Conservation (phyloP, 2,113 vertebrate genomes). For the Campylomormyrus numenius region DNA sequence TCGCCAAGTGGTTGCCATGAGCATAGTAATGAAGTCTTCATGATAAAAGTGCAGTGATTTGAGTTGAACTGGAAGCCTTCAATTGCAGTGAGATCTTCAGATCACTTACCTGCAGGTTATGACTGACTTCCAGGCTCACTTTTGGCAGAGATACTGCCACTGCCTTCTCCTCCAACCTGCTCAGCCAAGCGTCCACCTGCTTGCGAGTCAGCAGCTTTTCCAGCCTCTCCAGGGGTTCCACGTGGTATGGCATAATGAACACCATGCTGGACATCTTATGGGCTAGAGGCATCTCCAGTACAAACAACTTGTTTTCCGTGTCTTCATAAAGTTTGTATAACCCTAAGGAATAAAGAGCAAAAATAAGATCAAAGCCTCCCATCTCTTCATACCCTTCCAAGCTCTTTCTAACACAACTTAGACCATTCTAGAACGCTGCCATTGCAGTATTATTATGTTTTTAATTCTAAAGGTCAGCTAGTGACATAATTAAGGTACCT, state of each 20-base stretch:
- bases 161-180: conserved; percentile 77
- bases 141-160: conserved; percentile 91
- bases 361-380: background rate
- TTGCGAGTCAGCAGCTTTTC: conserved; percentile 87
- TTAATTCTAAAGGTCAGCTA: background rate
- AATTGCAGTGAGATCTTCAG: background rate
- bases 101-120: conserved; percentile 77
- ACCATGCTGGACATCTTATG: conserved; percentile 91
- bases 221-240: conserved; percentile 81
- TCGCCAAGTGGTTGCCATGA: background rate
- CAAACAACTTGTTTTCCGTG: conserved; percentile 67
- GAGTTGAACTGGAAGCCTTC: background rate
- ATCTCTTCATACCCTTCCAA: background rate
- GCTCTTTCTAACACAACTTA: background rate
- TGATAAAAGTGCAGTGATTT: background rate
- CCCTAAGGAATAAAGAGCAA: conserved; percentile 54
- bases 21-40: background rate
- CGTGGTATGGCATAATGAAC: conserved; percentile 84
- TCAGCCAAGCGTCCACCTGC: conserved; percentile 79
- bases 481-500: conserved; percentile 16
- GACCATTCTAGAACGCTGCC: background rate
- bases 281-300: conserved; percentile 85
- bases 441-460: background rate
- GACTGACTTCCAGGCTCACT: conserved; percentile 79
- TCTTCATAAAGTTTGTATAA: conserved; percentile 83